phyloP scores from a whole-genome alignment of 2,797 vertebrate genomes.

The Meda fulgida region DNA sequence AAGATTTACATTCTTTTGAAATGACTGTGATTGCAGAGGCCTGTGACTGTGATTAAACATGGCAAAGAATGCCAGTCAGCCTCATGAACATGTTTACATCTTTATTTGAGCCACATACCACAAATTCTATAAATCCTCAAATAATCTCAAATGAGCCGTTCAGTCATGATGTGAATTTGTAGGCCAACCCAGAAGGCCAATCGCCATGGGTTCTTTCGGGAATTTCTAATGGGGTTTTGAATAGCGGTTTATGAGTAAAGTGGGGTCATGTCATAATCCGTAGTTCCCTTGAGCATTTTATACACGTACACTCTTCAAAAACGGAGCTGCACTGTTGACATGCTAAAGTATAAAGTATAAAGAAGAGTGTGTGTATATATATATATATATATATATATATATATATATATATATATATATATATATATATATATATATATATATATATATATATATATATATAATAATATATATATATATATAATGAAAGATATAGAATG shows the following conservation, averaged over 20 bases:
- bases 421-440: not conserved
- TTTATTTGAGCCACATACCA: not conserved
- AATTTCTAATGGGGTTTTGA: not conserved
- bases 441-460: too few species aligned
- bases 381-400: too few species aligned
- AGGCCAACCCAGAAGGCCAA: not conserved
- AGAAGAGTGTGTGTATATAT: too few species aligned
- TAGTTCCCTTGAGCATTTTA: too few species aligned
- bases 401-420: not conserved
- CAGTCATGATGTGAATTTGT: not conserved
- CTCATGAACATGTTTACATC: not conserved
- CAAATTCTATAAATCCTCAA: slow-evolving; percentile 2
- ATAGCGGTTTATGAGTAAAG: not conserved
- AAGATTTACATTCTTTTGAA: not conserved
- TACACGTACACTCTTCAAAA: too few species aligned
- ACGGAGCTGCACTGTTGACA: too few species aligned
- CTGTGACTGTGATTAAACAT: too few species aligned
- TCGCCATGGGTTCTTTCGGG: not conserved
- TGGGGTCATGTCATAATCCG: too few species aligned
- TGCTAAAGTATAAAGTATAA: too few species aligned
- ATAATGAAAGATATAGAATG: not conserved
- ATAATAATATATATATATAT: not conserved
- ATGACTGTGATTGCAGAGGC: not conserved
- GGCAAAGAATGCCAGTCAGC: slow-evolving; percentile 8
- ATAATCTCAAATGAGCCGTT: not conserved